These are phyloP conservation scores for Proteles cristata DNA, from an alignment of 2,113 vertebrate genomes.

Conservation along the genomic window DNA sequence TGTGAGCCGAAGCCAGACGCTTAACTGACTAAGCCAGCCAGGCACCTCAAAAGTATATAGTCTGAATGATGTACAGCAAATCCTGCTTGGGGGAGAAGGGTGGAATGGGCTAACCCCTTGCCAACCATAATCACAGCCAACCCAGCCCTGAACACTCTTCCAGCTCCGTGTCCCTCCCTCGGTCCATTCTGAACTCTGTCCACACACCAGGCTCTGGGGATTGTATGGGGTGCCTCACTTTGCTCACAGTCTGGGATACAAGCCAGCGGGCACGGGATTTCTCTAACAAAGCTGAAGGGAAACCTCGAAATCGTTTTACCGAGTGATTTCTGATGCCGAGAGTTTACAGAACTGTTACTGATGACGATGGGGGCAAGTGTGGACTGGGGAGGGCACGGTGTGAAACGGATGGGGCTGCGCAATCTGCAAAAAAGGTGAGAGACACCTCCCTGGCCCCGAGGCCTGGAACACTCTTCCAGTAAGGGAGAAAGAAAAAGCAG, in stretches of 20 bases:
- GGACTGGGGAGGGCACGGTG: accelerated
- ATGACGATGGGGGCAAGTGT: neutral
- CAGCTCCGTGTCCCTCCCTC: neutral
- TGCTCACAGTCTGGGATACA: neutral
- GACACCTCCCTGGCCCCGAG: neutral
- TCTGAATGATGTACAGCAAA: neutral
- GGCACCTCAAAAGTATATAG: neutral
- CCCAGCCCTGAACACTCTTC: neutral
- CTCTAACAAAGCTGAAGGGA: neutral
- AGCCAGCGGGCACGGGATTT: neutral
- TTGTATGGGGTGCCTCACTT: accelerated
- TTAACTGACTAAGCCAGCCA: too few species aligned
- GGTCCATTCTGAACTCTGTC: neutral
- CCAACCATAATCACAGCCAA: accelerated
- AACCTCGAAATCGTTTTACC: neutral
- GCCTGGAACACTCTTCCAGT: neutral
- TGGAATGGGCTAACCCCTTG: neutral
- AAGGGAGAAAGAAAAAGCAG: neutral
- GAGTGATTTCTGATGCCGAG: neutral
- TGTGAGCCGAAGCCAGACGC: too few species aligned
- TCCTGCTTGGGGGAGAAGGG: neutral
- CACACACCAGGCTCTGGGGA: neutral
- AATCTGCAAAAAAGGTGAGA: neutral
- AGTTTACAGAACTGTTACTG: neutral
- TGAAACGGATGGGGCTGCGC: neutral